Evolutionary conservation across 64 coral and sea anemone genomes (phyloP), one percentile per base, ranked within the genome.

Genomic region (Porites australiensis): DNA sequence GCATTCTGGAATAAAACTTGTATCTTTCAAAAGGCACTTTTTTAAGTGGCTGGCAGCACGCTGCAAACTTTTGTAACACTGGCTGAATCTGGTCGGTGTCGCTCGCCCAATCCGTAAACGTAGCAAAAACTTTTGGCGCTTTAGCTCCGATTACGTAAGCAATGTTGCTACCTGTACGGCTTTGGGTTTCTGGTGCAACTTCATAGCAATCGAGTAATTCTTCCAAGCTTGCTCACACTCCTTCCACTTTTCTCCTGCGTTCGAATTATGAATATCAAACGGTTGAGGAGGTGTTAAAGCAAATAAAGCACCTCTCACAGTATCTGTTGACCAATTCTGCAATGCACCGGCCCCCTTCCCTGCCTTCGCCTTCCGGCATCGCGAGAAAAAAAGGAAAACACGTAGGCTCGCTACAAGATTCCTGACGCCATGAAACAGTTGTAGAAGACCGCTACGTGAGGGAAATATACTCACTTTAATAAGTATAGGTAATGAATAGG

Each of bases 171-270:
- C 62, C 18, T 64, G 62, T 9, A 64, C 62, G 62, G 13, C 62
- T 16, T 16, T 13, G 4, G 7, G 7, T 57, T 70, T 21, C 27
- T 70, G 21, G 66, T 43, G 0, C 4, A 23, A 19, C 27, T 70
- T 70, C 19, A 21, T 23, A 27, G 66, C 66, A 21, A 70, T 21
- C 7, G n/a, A 8, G 66, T 64, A 64, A 4, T 78, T 50, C 8
- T 23, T 3, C 51, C 75, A 58, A 2, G 58, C 58, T 7, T 70
- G n/a, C 16, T 78, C 58, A 7, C 51, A 78, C 13, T 81, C 54
- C 22, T 15, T 81, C 20, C 78, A 81, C 62, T 81, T 81, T 45
- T 81, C 78, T 44, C 12, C 57, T 3, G 44, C 78, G 16, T 81
- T 61, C 3, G 78, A 81, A 27, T 81, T 23, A 81, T 45, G 43